Conservation (phyloP, 2,888 invertebrate species). For the Zootermopsis nevadensis region DNA sequence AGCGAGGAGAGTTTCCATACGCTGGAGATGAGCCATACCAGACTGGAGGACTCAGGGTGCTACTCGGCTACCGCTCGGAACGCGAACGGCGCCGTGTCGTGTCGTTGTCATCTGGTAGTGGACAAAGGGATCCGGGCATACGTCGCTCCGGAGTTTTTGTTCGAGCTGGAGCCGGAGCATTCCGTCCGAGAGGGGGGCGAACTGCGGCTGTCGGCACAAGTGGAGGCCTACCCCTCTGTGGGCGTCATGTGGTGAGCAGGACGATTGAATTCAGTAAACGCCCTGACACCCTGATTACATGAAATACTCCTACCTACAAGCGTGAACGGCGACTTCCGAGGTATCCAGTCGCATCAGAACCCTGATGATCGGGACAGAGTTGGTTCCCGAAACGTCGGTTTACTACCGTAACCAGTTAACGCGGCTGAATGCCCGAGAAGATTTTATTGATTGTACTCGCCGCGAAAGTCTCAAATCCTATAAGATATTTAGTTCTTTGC, state of each 20-base stretch:
- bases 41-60: conserved; percentile 81
- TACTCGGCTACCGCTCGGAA: conserved; percentile 86
- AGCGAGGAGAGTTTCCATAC: conserved; percentile 86
- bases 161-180: conserved; percentile 74
- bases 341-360: too few species aligned
- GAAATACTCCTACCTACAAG: too few species aligned
- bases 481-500: too few species aligned
- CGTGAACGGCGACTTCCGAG: too few species aligned
- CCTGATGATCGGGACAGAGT: too few species aligned
- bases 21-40: conserved; percentile 83
- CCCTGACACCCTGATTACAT: too few species aligned
- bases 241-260: conserved; percentile 79
- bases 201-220: conserved; percentile 68
- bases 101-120: conserved; percentile 79
- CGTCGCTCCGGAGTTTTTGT: conserved; percentile 81
- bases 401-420: too few species aligned
- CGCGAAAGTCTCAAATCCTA: too few species aligned
- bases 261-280: too few species aligned
- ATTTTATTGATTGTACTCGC: too few species aligned
- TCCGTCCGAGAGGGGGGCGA: conserved; percentile 71
- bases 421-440: too few species aligned
- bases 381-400: too few species aligned
- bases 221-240: conserved; percentile 77
- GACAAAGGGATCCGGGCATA: conserved; percentile 87
- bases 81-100: conserved; percentile 83